Conservation (phyloP, 2,888 invertebrate species). For the Tortricodes alternella region DNA sequence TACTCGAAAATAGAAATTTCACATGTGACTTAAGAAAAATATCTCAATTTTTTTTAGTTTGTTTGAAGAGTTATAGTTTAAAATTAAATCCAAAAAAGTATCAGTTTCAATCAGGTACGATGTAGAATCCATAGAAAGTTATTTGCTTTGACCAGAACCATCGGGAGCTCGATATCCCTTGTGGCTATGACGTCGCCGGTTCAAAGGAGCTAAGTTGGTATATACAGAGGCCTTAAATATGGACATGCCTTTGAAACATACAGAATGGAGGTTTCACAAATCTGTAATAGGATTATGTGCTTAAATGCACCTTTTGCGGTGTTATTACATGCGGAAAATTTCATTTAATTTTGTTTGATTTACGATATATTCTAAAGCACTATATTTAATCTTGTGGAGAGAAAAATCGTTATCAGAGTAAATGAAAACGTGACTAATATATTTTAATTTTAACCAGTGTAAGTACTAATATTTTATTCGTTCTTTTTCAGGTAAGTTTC, state of each 20-base stretch:
- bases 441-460: too few species aligned
- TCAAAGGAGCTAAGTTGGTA: slow-evolving; percentile 58
- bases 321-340: slow-evolving; percentile 1
- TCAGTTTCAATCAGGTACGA: neutral
- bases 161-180: slow-evolving; percentile 43
- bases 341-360: neutral
- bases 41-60: too few species aligned
- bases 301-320: slow-evolving; percentile 25
- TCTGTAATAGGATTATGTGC: slow-evolving; percentile 45
- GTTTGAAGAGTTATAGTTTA: neutral
- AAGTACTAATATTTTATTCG: too few species aligned
- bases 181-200: slow-evolving; percentile 47
- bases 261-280: slow-evolving; percentile 40
- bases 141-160: slow-evolving; percentile 48
- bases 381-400: too few species aligned
- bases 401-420: too few species aligned
- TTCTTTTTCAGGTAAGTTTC: too few species aligned
- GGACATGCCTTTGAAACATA: slow-evolving; percentile 42
- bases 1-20: too few species aligned
- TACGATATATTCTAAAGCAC: neutral
- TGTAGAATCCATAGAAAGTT: slow-evolving; percentile 45
- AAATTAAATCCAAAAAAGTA: neutral
- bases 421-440: too few species aligned
- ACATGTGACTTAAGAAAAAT: too few species aligned
- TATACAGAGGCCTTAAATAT: slow-evolving; percentile 59